phyloP scores from a whole-genome alignment of 2,888 invertebrate species.

The Spisula solida region DNA sequence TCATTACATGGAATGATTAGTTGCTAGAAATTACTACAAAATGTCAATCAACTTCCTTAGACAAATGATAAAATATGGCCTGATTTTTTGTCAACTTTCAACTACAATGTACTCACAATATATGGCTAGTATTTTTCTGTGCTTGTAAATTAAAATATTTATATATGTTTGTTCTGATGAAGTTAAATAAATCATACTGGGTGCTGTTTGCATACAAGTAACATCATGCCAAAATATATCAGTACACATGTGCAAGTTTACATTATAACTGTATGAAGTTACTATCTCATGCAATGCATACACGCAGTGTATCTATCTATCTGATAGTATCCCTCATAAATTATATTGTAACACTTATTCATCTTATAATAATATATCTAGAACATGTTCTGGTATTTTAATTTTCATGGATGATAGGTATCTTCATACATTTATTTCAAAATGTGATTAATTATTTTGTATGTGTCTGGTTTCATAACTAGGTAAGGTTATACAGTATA shows the following conservation, averaged over 20 bases:
- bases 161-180: neutral
- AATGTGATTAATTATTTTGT: neutral
- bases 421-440: neutral
- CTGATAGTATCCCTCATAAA: neutral
- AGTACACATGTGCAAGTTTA: constrained; percentile 6
- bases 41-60: no score
- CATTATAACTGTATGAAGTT: neutral
- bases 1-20: no score
- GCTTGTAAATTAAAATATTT: no score
- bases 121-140: no score
- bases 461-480: neutral
- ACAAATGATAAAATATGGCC: no score
- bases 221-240: neutral
- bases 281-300: no score
- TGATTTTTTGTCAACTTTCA: no score
- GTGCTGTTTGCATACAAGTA: neutral
- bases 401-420: neutral
- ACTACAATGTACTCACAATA: no score
- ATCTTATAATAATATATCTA: neutral
- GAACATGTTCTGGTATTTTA: constrained; percentile 9
- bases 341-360: neutral
- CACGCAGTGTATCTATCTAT: neutral
- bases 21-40: no score
- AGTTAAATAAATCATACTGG: neutral
- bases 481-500: neutral